phyloP scores from a whole-genome alignment of 2,888 invertebrate genomes.

The Eupithecia dodoneata region DNA sequence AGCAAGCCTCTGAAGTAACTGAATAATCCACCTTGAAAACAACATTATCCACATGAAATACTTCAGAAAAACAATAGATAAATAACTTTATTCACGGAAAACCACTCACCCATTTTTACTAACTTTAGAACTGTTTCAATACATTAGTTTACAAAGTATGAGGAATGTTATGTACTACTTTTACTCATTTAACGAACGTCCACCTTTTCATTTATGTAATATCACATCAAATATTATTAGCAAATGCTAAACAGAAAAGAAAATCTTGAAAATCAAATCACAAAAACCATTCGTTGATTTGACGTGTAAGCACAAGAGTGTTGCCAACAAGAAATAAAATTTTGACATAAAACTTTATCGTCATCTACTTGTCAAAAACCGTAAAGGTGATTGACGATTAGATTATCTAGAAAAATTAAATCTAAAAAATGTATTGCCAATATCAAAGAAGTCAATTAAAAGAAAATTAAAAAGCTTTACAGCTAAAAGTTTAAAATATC shows the following conservation, averaged over 20 bases:
- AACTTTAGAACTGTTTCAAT: constrained; percentile 68
- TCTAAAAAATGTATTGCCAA: too few species aligned
- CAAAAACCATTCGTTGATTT: constrained; percentile 52
- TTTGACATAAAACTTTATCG: neutral
- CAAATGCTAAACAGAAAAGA: constrained; percentile 53
- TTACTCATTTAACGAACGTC: constrained; percentile 52
- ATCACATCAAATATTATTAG: constrained; percentile 32
- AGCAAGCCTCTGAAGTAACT: constrained; percentile 98
- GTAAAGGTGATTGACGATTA: too few species aligned
- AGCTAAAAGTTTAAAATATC: neutral
- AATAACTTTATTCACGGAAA: constrained; percentile 50
- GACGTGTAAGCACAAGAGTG: constrained; percentile 68
- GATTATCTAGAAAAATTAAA: neutral
- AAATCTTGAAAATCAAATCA: constrained; percentile 61
- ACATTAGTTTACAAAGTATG: constrained; percentile 69
- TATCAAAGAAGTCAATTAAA: too few species aligned
- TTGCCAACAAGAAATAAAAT: constrained; percentile 48
- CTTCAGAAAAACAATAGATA: constrained; percentile 38
- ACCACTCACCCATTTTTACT: constrained; percentile 76
- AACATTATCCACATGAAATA: constrained; percentile 35
- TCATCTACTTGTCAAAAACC: neutral
- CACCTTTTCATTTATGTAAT: constrained; percentile 35
- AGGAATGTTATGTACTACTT: constrained; percentile 58
- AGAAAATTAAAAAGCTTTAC: too few species aligned
- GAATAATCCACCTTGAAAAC: constrained; percentile 93